Evolutionary conservation across 2,888 invertebrate species (phyloP).

Genomic region (Sinopyrophorus schimmeli): DNA sequence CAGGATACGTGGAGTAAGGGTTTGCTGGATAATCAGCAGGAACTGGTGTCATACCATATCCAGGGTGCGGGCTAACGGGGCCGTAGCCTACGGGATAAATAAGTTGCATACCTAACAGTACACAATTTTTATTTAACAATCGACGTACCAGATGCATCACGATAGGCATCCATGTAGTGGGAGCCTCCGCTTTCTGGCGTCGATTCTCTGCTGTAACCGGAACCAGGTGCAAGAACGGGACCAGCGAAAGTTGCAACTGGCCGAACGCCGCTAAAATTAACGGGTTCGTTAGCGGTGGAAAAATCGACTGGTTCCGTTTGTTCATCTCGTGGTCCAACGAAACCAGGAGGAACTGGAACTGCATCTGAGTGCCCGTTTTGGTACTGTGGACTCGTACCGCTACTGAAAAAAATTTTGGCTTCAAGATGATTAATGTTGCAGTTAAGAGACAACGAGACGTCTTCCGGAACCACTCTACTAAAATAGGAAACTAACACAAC

Average conservation of each 20-base stretch:
- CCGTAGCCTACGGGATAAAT: constrained; percentile 67
- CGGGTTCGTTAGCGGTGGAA: constrained; percentile 66
- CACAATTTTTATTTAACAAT: too few species aligned
- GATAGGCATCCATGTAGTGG: constrained; percentile 85
- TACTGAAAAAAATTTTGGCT: constrained; percentile 49
- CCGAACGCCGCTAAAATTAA: constrained; percentile 65
- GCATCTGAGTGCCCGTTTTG: constrained; percentile 56
- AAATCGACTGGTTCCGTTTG: constrained; percentile 76
- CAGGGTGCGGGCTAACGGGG: constrained; percentile 82
- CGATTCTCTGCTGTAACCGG: constrained; percentile 81
- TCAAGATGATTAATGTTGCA: constrained; percentile 22
- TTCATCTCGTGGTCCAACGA: constrained; percentile 62
- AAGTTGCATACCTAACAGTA: too few species aligned
- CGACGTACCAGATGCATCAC: constrained; percentile 77
- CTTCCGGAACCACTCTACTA: too few species aligned
- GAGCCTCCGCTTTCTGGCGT: constrained; percentile 88
- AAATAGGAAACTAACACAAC: too few species aligned
- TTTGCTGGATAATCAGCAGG: constrained; percentile 81
- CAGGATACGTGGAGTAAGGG: constrained; percentile 66
- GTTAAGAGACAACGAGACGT: too few species aligned
- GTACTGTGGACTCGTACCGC: constrained; percentile 65
- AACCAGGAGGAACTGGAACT: constrained; percentile 58
- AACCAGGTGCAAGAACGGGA: constrained; percentile 61
- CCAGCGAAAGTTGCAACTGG: constrained; percentile 56
- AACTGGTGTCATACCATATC: constrained; percentile 75